A percentile compares a stretch with the other conserved stretches of the same genome.
Evolutionary conservation across 2,113 vertebrate genomes (phyloP).

Genomic region (Anseranas semipalmata): DNA sequence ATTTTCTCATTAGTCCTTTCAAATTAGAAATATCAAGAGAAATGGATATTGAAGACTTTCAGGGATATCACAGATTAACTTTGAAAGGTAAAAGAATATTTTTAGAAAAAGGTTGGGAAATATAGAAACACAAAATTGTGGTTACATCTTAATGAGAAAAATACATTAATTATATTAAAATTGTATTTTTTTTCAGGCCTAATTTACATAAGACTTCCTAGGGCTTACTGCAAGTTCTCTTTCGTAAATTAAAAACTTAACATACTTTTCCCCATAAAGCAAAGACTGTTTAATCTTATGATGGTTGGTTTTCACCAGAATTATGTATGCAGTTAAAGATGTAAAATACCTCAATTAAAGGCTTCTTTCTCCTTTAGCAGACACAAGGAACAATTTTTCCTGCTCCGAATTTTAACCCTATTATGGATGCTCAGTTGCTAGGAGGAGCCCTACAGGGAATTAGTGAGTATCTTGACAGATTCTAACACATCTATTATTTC

Average conservation of each 20-base stretch:
- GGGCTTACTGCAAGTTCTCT: neutral
- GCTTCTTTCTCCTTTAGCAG: conserved; percentile 41
- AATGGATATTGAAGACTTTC: neutral
- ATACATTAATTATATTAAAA: neutral
- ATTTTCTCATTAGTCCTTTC: neutral
- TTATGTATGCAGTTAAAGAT: neutral
- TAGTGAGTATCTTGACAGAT: conserved; percentile 55
- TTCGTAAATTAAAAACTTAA: neutral
- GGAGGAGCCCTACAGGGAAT: conserved; percentile 79
- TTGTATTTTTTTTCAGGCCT: neutral
- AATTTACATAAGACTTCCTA: neutral
- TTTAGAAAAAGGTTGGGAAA: neutral
- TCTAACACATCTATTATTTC: neutral
- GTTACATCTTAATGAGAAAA: neutral
- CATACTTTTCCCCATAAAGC: neutral
- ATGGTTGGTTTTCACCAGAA: neutral
- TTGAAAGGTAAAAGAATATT: neutral
- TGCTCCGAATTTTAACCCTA: conserved; percentile 73
- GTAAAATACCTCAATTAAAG: neutral
- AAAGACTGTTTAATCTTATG: neutral
- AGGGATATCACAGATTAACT: neutral
- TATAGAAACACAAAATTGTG: neutral
- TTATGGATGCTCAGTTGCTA: conserved; percentile 77
- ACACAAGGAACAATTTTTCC: conserved; percentile 80
- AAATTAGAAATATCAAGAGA: neutral